Evolutionary conservation across 2,797 vertebrate species (phyloP).

Genomic region (Neomorphus geoffroyi): DNA sequence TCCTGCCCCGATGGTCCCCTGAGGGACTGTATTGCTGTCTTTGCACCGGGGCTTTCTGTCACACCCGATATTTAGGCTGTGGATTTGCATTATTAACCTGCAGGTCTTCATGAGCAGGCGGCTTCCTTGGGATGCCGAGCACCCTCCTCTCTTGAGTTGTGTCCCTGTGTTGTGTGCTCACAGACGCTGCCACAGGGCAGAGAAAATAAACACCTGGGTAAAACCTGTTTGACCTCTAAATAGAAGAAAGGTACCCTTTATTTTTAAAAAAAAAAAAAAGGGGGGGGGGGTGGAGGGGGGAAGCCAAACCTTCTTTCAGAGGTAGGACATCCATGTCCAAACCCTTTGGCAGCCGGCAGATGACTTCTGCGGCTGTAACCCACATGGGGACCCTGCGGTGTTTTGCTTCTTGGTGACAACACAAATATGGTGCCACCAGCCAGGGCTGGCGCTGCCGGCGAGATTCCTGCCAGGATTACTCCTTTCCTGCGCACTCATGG

Average conservation of each 20-base stretch:
- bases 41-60: not conserved
- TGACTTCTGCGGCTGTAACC: not conserved
- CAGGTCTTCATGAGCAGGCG: not conserved
- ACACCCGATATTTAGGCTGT: not conserved
- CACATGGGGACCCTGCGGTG: not conserved
- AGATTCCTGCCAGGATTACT: not conserved
- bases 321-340: not conserved
- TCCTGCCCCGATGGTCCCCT: not conserved
- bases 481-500: not conserved
- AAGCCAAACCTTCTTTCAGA: not conserved
- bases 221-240: not conserved
- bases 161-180: not conserved
- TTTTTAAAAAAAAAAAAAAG: not conserved
- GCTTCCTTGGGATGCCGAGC: not conserved
- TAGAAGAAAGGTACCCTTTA: not conserved
- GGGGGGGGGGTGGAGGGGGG: no score
- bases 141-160: fast-evolving
- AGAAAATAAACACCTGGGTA: not conserved
- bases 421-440: not conserved
- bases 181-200: not conserved
- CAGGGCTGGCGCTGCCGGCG: not conserved
- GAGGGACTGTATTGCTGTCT: not conserved
- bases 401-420: not conserved
- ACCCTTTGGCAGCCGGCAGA: not conserved
- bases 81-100: slow-evolving; percentile 36